phyloP scores from a whole-genome alignment of 2,888 invertebrate genomes.

The Chorisops tibialis region DNA sequence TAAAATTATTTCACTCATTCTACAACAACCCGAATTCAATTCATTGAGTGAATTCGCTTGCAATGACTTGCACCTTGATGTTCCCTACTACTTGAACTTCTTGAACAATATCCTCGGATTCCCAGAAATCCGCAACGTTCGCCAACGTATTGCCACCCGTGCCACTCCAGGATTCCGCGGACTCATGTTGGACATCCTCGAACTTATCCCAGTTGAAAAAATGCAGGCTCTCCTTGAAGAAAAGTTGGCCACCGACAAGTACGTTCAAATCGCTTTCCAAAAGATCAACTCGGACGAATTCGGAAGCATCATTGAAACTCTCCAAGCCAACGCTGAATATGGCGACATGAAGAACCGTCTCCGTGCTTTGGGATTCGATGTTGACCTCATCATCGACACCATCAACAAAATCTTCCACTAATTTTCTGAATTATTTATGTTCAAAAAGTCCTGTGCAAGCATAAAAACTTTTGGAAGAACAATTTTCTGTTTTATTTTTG shows the following conservation, averaged over 20 bases:
- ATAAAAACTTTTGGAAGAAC: no score
- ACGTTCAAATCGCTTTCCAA: conserved; percentile 21
- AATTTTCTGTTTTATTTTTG: no score
- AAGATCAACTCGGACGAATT: conserved; percentile 28
- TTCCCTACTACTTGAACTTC: conserved; percentile 27
- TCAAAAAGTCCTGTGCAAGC: no score
- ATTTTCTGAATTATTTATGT: no score
- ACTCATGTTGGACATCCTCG: conserved; percentile 23
- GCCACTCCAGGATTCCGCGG: conserved; percentile 26
- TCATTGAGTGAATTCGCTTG: conserved; percentile 24
- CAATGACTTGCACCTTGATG: conserved; percentile 25
- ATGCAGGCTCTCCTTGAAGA: conserved; percentile 19
- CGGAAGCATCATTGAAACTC: conserved; percentile 18
- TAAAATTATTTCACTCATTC: conserved; percentile 19
- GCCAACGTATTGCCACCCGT: no score
- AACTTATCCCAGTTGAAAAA: conserved; percentile 21
- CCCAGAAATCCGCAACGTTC: conserved; percentile 9
- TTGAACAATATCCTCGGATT: conserved; percentile 24
- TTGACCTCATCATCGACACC: conserved; percentile 21
- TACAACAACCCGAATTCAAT: conserved; percentile 2
- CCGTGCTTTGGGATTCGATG: conserved; percentile 21
- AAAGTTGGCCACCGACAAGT: conserved; percentile 24
- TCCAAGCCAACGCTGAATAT: conserved; percentile 19
- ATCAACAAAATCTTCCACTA: conserved; percentile 21
- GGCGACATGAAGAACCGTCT: conserved; percentile 15